These are phyloP conservation scores for Metellina segmentata DNA, from an alignment of 2,888 invertebrate species.

Conservation along the genomic window DNA sequence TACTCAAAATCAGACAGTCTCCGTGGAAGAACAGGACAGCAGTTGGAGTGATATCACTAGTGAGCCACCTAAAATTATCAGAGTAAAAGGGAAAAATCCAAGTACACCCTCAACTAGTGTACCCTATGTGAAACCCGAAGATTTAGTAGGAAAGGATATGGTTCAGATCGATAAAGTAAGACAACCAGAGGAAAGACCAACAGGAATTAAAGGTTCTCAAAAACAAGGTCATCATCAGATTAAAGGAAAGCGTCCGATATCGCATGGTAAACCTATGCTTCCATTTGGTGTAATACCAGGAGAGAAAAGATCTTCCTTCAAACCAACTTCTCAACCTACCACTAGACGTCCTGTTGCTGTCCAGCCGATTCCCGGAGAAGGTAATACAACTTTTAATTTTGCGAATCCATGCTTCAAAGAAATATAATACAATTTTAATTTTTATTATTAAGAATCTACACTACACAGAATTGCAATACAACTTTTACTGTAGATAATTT, in stretches of 20 bases:
- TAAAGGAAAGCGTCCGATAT: slow-evolving; percentile 43
- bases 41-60: background rate
- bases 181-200: background rate
- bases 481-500: too few relatives aligned
- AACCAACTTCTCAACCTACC: slow-evolving; percentile 21
- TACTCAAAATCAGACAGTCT: background rate
- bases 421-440: too few relatives aligned
- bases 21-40: background rate
- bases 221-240: background rate
- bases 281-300: slow-evolving; percentile 63
- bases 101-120: background rate
- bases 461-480: too few relatives aligned
- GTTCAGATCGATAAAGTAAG: background rate
- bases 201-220: background rate
- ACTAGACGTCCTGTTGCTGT: slow-evolving; percentile 62
- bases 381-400: slow-evolving; percentile 31
- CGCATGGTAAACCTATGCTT: slow-evolving; percentile 9
- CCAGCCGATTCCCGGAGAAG: slow-evolving; percentile 78
- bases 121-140: background rate
- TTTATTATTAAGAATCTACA: too few relatives aligned
- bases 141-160: background rate
- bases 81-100: background rate
- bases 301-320: slow-evolving; percentile 33
- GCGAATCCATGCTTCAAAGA: too few relatives aligned
- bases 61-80: background rate